Conservation (phyloP, 1,140 invertebrate species). For the Centruroides vittatus region DNA sequence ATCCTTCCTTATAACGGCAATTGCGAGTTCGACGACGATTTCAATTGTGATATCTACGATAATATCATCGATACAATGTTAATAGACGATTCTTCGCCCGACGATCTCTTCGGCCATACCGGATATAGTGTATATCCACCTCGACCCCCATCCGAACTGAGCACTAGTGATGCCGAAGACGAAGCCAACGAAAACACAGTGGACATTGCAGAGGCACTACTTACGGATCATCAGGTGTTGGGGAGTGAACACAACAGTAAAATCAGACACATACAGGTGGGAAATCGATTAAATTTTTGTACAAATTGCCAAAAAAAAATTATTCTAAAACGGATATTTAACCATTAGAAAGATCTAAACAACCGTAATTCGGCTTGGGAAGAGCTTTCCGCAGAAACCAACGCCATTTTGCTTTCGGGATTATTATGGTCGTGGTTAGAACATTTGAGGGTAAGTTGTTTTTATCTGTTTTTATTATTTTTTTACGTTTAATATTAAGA, state of each 20-base stretch:
- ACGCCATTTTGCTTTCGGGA: conserved; percentile 7
- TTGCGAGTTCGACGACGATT: conserved; percentile 23
- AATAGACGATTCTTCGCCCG: conserved; percentile 28
- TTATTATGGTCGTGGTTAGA: conserved; percentile 19
- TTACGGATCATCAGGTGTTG: conserved; percentile 31
- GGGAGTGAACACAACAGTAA: not conserved
- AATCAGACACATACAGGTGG: not conserved
- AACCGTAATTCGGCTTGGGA: conserved; percentile 12
- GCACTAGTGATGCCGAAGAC: conserved; percentile 7
- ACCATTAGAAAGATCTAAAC: conserved; percentile 4
- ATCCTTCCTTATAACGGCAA: conserved; percentile 10
- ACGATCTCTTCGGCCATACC: conserved; percentile 29
- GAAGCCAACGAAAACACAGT: conserved; percentile 21
- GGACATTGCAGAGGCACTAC: conserved; percentile 31
- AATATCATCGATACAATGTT: conserved; percentile 31
- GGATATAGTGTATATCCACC: conserved; percentile 21
- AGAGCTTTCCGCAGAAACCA: conserved; percentile 8
- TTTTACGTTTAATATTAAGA: too few relatives aligned
- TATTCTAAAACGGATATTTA: not conserved
- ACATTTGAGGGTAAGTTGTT: conserved; percentile 12
- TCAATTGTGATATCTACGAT: conserved; percentile 28
- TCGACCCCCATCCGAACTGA: conserved; percentile 15
- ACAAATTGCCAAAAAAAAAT: not conserved
- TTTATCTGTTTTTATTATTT: not conserved
- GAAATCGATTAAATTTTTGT: not conserved